Percentiles rank a stretch among this genome's conserved stretches.
Evolutionary conservation across 2,888 invertebrate genomes (phyloP).

Genomic region (Dolichopus griseipennis): DNA sequence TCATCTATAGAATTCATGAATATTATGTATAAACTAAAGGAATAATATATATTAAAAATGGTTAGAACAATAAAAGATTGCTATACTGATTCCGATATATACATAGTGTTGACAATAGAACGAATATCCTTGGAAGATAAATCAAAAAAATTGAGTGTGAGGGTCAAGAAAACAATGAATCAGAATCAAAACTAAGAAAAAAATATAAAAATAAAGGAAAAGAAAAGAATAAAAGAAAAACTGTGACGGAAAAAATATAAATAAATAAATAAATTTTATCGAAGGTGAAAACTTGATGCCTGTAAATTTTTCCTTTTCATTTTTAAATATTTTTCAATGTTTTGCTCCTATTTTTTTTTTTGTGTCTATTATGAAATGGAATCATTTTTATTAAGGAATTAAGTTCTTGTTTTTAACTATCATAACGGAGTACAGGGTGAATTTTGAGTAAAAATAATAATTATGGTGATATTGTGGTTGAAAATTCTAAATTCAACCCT

Average conservation of each 20-base stretch:
- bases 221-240: too few species aligned
- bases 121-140: neutral
- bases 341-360: neutral
- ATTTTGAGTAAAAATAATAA: too few species aligned
- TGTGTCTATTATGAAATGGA: too few species aligned
- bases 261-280: slow-evolving; percentile 3
- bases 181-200: neutral
- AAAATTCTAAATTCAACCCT: too few species aligned
- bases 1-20: too few species aligned
- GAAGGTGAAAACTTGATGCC: slow-evolving; percentile 4
- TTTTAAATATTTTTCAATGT: neutral
- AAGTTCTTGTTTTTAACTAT: too few species aligned
- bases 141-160: neutral
- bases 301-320: neutral
- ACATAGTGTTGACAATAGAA: neutral
- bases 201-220: neutral
- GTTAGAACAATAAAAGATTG: neutral
- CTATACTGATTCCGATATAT: neutral
- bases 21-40: neutral
- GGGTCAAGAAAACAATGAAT: neutral
- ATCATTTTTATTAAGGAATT: too few species aligned
- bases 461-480: too few species aligned
- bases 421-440: too few species aligned
- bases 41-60: slow-evolving; percentile 1
- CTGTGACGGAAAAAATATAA: too few species aligned